Percentiles rank a stretch among this genome's conserved stretches.
Evolutionary conservation across 2,888 invertebrate species (phyloP).

Genomic region (Ptycholaimellus sp.): DNA sequence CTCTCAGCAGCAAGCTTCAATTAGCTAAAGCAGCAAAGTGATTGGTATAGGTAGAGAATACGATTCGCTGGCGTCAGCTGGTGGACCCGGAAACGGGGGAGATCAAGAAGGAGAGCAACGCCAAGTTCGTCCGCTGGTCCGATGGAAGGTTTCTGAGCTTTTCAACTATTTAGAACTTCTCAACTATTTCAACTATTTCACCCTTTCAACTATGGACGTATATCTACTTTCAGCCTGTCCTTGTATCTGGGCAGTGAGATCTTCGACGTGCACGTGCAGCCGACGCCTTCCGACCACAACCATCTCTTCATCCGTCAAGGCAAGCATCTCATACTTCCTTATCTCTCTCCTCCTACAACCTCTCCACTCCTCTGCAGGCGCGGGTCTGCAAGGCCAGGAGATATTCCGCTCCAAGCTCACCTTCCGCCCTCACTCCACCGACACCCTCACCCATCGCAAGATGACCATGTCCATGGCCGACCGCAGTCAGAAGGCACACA

Average conservation of each 20-base stretch:
- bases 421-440: slow-evolving; percentile 92
- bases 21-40: slow-evolving; percentile 4
- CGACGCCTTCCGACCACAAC: slow-evolving; percentile 74
- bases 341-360: not conserved
- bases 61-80: slow-evolving; percentile 67
- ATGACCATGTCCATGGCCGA: slow-evolving; percentile 94
- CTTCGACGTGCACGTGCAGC: slow-evolving; percentile 79
- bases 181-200: too few species aligned
- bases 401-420: slow-evolving; percentile 85
- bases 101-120: slow-evolving; percentile 62
- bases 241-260: slow-evolving; percentile 86
- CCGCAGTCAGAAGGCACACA: slow-evolving; percentile 66
- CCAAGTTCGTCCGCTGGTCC: slow-evolving; percentile 82
- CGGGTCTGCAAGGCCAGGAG: slow-evolving; percentile 56
- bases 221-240: slow-evolving; percentile 52
- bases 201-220: too few species aligned
- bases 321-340: not conserved
- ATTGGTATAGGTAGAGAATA: slow-evolving; percentile 63
- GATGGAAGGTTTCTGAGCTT: slow-evolving; percentile 42
- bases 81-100: slow-evolving; percentile 42
- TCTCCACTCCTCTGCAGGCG: slow-evolving; percentile 7
- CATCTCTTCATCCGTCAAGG: slow-evolving; percentile 92
- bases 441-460: slow-evolving; percentile 93
- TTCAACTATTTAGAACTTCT: slow-evolving; percentile 1
- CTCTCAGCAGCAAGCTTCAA: not conserved